Evolutionary conservation across 2,888 invertebrate genomes (phyloP).

Genomic region (Platypus cylindrus): DNA sequence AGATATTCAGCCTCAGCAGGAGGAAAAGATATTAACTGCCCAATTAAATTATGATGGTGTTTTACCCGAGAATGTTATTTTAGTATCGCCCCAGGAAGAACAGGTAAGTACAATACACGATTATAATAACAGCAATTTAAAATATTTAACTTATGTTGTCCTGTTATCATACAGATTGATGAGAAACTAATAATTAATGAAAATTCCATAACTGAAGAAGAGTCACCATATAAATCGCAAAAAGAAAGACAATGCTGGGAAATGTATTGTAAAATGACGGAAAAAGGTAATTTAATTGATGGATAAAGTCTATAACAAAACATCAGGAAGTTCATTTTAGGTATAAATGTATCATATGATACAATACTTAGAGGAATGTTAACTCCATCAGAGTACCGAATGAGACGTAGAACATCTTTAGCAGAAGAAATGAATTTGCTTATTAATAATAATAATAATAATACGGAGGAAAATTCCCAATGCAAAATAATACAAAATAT

Average conservation of each 20-base stretch:
- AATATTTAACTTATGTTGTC: no score
- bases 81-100: no score
- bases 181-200: constrained; percentile 6
- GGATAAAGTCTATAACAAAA: no score
- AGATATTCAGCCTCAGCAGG: no score
- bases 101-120: no score
- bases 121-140: constrained; percentile 1
- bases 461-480: no score
- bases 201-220: constrained; percentile 5
- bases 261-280: constrained; percentile 52
- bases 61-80: no score
- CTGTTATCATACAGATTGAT: constrained; percentile 6
- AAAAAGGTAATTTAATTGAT: constrained; percentile 41
- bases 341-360: constrained; percentile 50
- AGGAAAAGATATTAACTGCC: no score
- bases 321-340: no score
- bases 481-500: no score
- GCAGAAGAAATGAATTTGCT: constrained; percentile 14
- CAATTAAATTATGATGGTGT: no score
- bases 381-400: constrained; percentile 57
- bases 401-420: constrained; percentile 35
- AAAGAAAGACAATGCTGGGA: constrained; percentile 50
- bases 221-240: constrained; percentile 19
- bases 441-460: constrained; percentile 10
- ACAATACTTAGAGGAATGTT: constrained; percentile 58